A percentile compares a stretch with the other conserved stretches of the same genome.
phyloP scores from a whole-genome alignment of 2,113 vertebrate genomes.

The Capra hircus region DNA sequence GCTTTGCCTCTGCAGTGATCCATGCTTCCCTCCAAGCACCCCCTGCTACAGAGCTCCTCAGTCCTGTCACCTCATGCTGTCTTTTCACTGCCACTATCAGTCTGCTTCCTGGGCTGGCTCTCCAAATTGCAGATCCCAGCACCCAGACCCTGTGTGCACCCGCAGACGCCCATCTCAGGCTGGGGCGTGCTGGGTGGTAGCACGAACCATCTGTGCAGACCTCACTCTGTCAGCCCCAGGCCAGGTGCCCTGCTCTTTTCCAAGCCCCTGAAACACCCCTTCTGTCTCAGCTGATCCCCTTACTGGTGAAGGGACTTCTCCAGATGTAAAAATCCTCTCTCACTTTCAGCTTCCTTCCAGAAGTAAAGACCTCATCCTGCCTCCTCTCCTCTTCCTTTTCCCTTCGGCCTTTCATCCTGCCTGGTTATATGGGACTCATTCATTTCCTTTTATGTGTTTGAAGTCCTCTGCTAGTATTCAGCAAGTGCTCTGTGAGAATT shows the following conservation, averaged over 20 bases:
- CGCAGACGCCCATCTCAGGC: neutral
- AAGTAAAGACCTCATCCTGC: neutral
- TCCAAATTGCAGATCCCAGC: neutral
- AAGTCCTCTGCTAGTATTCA: neutral
- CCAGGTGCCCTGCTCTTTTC: neutral
- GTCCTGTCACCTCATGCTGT: neutral
- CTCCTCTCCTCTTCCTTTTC: neutral
- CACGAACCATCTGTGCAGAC: fast-evolving
- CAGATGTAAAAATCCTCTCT: neutral
- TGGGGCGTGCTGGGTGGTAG: neutral
- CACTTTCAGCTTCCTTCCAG: neutral
- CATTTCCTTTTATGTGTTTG: neutral
- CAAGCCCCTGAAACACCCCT: neutral
- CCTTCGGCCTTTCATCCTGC: neutral
- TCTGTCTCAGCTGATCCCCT: neutral
- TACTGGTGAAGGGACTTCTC: neutral
- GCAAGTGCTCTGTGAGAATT: neutral
- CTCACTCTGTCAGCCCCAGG: neutral
- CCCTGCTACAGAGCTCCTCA: neutral
- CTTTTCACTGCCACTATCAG: neutral
- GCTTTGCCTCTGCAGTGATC: neutral
- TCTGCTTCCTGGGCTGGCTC: neutral
- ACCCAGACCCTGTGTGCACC: no score
- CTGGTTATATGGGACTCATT: neutral
- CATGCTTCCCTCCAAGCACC: neutral